Conservation (phyloP, 2,888 invertebrate species). For the Andrena trimmerana region DNA sequence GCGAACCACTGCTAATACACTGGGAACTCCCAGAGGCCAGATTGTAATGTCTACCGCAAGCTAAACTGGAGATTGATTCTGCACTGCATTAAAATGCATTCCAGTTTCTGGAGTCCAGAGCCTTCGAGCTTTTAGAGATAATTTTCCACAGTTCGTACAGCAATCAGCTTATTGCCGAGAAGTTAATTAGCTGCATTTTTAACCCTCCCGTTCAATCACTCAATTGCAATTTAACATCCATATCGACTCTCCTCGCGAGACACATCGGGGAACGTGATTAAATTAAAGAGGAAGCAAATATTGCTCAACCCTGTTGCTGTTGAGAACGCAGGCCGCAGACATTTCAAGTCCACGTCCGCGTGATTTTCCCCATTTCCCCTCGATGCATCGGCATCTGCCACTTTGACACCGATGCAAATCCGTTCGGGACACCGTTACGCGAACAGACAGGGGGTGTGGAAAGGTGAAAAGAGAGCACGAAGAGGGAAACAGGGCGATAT, state of each 20-base stretch:
- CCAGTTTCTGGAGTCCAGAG: conserved; percentile 35
- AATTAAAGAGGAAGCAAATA: conserved; percentile 28
- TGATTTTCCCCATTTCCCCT: conserved; percentile 26
- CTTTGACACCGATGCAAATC: conserved; percentile 48
- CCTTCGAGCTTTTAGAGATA: neutral
- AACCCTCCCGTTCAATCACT: conserved; percentile 14
- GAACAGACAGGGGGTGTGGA: conserved; percentile 13
- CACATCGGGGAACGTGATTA: conserved; percentile 18
- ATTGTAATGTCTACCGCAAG: conserved; percentile 64
- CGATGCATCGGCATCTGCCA: conserved; percentile 60
- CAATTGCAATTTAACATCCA: conserved; percentile 11
- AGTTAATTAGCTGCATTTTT: conserved; percentile 22
- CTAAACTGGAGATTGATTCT: conserved; percentile 43
- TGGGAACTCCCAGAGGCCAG: conserved; percentile 65
- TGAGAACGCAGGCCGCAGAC: conserved; percentile 14
- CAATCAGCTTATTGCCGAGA: neutral
- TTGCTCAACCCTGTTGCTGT: neutral
- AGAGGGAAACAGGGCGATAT: conserved; percentile 63
- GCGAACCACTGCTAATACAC: conserved; percentile 67
- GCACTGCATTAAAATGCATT: conserved; percentile 53
- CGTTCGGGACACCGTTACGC: conserved; percentile 46
- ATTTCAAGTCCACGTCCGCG: conserved; percentile 28
- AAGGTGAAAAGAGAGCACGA: neutral
- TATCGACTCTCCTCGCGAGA: conserved; percentile 4
- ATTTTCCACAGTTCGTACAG: neutral